Conservation (phyloP, 2,113 vertebrate genomes). For the Ivindomyrus marchei region DNA sequence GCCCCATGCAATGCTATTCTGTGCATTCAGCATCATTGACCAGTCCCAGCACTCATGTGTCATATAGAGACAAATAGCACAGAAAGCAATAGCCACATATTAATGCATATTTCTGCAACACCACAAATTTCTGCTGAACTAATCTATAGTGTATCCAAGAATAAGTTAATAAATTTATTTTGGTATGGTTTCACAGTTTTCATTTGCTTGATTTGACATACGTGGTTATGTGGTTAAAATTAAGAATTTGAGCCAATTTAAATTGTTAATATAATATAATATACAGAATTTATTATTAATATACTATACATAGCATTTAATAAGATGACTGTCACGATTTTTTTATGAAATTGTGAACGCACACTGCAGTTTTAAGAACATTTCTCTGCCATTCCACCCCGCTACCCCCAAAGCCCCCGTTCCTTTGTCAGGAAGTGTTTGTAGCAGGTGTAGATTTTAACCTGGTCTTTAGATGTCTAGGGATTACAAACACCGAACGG, state of each 20-base stretch:
- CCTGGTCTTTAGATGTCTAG: not conserved
- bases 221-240: not conserved
- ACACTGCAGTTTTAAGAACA: not conserved
- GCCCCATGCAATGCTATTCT: slow-evolving; percentile 44
- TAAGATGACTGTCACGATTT: not conserved
- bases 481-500: not conserved
- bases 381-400: not conserved
- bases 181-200: not conserved
- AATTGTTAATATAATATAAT: not conserved
- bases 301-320: not conserved
- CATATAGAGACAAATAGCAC: slow-evolving; percentile 50
- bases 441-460: not conserved
- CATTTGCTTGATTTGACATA: not conserved
- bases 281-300: not conserved
- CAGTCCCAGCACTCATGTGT: slow-evolving; percentile 43
- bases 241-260: not conserved
- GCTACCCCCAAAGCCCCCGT: not conserved
- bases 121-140: not conserved
- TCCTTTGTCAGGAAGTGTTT: not conserved
- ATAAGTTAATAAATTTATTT: not conserved
- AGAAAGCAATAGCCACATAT: not conserved
- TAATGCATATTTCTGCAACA: not conserved
- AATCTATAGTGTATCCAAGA: not conserved
- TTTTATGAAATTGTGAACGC: not conserved
- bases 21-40: slow-evolving; percentile 57